phyloP scores from a whole-genome alignment of 2,888 invertebrate species.

The Eudiplozoon nipponicum region DNA sequence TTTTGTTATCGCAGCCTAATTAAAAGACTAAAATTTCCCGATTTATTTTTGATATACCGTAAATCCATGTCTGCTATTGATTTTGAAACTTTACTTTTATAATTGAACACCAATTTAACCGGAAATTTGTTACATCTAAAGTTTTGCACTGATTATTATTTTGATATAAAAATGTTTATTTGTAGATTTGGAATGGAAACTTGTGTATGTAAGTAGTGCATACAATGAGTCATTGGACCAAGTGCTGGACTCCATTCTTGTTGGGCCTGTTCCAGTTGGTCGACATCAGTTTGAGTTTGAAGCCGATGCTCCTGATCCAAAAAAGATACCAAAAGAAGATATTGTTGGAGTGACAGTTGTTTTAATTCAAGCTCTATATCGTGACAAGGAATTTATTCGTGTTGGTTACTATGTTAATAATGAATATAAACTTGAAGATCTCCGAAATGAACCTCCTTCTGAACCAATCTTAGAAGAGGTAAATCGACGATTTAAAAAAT shows the following conservation, averaged over 20 bases:
- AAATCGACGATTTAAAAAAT: not conserved
- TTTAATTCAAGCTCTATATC: conserved; percentile 61
- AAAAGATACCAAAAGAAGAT: conserved; percentile 67
- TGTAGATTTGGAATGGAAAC: conserved; percentile 87
- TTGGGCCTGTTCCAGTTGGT: conserved; percentile 83
- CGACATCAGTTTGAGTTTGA: conserved; percentile 72
- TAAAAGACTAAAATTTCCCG: no score
- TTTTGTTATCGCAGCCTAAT: no score
- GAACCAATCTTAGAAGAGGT: conserved; percentile 64
- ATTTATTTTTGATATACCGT: no score
- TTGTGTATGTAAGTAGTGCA: conserved; percentile 91
- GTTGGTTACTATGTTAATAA: conserved; percentile 96
- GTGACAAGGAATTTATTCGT: conserved; percentile 58
- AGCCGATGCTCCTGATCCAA: conserved; percentile 68
- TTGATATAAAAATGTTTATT: conserved; percentile 17
- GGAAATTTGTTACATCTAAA: not conserved
- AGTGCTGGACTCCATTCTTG: conserved; percentile 72
- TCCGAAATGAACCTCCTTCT: conserved; percentile 65
- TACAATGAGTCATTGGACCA: conserved; percentile 87
- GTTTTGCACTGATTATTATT: not conserved
- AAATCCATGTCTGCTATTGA: no score
- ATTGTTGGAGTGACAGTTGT: conserved; percentile 92
- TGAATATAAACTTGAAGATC: conserved; percentile 62
- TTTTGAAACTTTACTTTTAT: no score
- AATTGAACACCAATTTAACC: not conserved